Evolutionary conservation across 2,113 vertebrate species (phyloP), one percentile per base, ranked within the genome.

Genomic region (Nansenia antarctica): DNA sequence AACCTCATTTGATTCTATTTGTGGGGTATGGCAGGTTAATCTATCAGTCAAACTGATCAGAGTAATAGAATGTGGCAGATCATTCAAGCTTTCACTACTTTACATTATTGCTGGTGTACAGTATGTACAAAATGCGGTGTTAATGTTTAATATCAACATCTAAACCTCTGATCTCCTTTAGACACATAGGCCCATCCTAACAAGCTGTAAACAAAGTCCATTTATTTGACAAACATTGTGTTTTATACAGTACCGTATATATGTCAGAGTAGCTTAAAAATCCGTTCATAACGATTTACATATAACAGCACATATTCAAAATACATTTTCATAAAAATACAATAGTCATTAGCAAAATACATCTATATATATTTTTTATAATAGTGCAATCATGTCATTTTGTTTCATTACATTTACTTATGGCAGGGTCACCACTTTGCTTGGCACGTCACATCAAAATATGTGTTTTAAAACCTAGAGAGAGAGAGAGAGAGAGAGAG

Each of bases 321-420:
- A 29, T 47, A 29, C 7, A 45, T 29, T 30, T 63, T 63, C 35
- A 47, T 63, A 45, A 45, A 63, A 63, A 42, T 47, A 42, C 59
- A 62, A 14, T 47, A 29, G 15, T 22, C 12, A 11, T 53, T 9
- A 39, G 39, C 49, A 42, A 30, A 60, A 35, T 34, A 59, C 18
- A 59, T 31, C 52, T n/a, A 58, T 22, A 14, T 6, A 20, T 24
- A 65, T 39, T 11, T 67, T 67, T 29, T 18, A 9, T 60, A 64
- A 66, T 22, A 63, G 67, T 78, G 70, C 69, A 74, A 65, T 15
- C 20, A n/a, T 27, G 32, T 22, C 2, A 11, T 34, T 60, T 1
- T 0, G 2, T n/a, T 15, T n/a, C 12, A 31, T 59, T 8, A n/a
- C 1, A 53, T 18, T 2, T 12, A 18, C n/a, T 2, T 32, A 30